phyloP scores from a whole-genome alignment of 2,888 invertebrate species.

The Malachius bipustulatus region DNA sequence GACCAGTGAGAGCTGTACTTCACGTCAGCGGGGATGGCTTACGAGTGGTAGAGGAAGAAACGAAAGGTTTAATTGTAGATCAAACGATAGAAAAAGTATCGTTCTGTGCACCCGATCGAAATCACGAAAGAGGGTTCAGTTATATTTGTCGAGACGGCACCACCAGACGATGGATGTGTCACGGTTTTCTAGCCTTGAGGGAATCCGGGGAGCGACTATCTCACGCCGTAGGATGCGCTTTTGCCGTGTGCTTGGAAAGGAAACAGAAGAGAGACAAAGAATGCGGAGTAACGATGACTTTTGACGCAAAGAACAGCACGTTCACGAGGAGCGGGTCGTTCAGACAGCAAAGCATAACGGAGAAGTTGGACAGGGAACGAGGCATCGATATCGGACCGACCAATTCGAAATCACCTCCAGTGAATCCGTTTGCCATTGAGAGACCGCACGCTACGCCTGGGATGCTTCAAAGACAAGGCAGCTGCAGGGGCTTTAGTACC shows the following conservation, averaged over 20 bases:
- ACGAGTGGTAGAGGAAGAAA: constrained; percentile 96
- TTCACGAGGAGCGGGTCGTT: constrained; percentile 89
- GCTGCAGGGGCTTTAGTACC: constrained; percentile 82
- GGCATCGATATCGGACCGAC: constrained; percentile 28
- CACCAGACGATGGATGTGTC: constrained; percentile 99
- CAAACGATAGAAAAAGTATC: constrained; percentile 99
- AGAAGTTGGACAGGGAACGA: constrained; percentile 48
- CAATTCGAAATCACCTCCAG: constrained; percentile 42
- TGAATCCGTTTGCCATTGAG: constrained; percentile 89
- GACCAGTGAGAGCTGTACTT: constrained; percentile 79
- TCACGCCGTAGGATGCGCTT: constrained; percentile 99
- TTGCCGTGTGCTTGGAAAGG: constrained; percentile 93
- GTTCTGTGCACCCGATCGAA: constrained; percentile 99
- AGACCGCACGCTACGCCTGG: constrained; percentile 91
- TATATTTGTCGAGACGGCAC: constrained; percentile 99
- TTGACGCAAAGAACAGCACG: constrained; percentile 78
- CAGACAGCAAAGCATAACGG: constrained; percentile 70
- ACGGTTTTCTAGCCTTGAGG: constrained; percentile 92
- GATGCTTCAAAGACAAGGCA: constrained; percentile 90
- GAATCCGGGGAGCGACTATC: constrained; percentile 96
- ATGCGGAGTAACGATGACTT: constrained; percentile 86
- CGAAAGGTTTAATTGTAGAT: constrained; percentile 96
- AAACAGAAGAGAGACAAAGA: constrained; percentile 97
- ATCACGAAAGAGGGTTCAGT: constrained; percentile 95
- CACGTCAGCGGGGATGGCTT: constrained; percentile 92